Conservation (phyloP, 1,140 invertebrate species). For the Nasonia longicornis region DNA sequence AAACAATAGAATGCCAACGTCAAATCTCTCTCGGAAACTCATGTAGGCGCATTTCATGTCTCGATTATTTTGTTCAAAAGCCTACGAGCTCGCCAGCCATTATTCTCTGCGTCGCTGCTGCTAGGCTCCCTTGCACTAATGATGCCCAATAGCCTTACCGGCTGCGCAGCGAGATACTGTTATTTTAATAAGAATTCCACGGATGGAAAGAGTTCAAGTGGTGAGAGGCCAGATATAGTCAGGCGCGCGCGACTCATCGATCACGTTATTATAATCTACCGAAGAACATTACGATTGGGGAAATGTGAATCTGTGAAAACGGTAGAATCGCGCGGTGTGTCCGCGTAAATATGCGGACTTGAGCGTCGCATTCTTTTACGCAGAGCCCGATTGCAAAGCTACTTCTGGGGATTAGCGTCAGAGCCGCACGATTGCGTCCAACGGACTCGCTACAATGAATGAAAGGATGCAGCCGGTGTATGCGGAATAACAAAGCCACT, state of each 20-base stretch:
- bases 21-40: slow-evolving; percentile 58
- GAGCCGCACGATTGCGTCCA: slow-evolving; percentile 27
- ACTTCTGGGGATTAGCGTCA: slow-evolving; percentile 53
- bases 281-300: too few species aligned
- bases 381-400: slow-evolving; percentile 44
- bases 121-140: not conserved
- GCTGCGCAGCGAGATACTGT: too few species aligned
- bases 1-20: slow-evolving; percentile 65
- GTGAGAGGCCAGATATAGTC: too few species aligned
- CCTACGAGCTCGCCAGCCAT: slow-evolving; percentile 49
- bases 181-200: too few species aligned
- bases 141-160: not conserved
- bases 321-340: too few species aligned
- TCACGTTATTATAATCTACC: too few species aligned
- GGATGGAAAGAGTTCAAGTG: not conserved
- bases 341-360: too few species aligned
- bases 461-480: slow-evolving; percentile 38
- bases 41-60: slow-evolving; percentile 63
- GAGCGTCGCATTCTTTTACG: not conserved
- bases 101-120: slow-evolving; percentile 11
- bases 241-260: too few species aligned
- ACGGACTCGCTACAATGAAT: slow-evolving; percentile 45
- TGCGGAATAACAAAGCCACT: slow-evolving; percentile 63
- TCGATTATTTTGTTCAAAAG: slow-evolving; percentile 68
- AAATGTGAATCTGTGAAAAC: too few species aligned